Percentiles rank a stretch among this genome's conserved stretches.
Conservation (phyloP, 1,140 invertebrate species). For the Ganaspis sp. region DNA sequence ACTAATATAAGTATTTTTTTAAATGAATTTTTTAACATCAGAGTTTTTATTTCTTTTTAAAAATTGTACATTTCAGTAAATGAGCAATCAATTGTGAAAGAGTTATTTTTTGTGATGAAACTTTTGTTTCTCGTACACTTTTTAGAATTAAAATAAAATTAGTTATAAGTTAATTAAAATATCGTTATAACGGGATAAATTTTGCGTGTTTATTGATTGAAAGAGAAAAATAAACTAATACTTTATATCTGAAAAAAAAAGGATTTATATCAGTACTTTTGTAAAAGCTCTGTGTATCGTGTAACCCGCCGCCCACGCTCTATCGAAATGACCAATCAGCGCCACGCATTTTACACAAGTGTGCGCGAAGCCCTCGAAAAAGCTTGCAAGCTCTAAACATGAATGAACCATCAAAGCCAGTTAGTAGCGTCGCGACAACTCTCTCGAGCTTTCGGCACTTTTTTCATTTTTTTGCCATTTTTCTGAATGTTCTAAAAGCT, state of each 20-base stretch:
- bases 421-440: slow-evolving; percentile 39
- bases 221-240: not conserved
- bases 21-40: too few species aligned
- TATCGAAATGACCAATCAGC: slow-evolving; percentile 43
- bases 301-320: slow-evolving; percentile 37
- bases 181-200: slow-evolving; percentile 1
- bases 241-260: not conserved
- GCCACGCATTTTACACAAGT: slow-evolving; percentile 55
- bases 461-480: not conserved
- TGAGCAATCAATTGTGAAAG: too few species aligned
- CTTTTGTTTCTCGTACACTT: too few species aligned
- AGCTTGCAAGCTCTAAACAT: slow-evolving; percentile 53
- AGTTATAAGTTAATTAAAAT: too few species aligned
- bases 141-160: too few species aligned
- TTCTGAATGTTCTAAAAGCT: not conserved
- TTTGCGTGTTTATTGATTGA: not conserved
- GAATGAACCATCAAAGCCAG: slow-evolving; percentile 56
- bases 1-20: too few species aligned
- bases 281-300: slow-evolving; percentile 30
- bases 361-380: slow-evolving; percentile 55
- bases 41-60: too few species aligned
- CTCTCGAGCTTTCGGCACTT: not conserved
- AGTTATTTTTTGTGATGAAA: too few species aligned
- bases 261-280: not conserved
- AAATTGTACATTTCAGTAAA: too few species aligned